Conservation (phyloP, 1,140 invertebrate species). For the Drosophila bocki region DNA sequence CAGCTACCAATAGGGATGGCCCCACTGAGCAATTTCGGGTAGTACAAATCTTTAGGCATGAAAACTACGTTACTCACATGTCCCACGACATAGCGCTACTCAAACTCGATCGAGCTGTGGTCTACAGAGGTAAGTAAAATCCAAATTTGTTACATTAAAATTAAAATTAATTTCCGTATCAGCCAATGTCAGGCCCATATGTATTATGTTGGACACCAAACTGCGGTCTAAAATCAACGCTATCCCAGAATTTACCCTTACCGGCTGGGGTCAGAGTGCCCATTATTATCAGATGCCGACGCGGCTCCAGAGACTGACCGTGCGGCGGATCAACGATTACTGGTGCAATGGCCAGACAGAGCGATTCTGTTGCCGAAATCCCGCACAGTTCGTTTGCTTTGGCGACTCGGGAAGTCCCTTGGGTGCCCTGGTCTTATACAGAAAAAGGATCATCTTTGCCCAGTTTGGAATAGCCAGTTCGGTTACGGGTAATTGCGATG, state of each 20-base stretch:
- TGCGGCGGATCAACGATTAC: not conserved
- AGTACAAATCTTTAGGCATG: not conserved
- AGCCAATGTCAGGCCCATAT: slow-evolving; percentile 3
- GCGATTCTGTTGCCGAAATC: slow-evolving; percentile 3
- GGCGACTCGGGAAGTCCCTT: slow-evolving; percentile 16
- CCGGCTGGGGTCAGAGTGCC: slow-evolving; percentile 14
- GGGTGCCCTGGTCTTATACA: not conserved
- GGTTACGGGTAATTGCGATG: slow-evolving; percentile 4
- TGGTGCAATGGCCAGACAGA: not conserved
- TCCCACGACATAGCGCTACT: slow-evolving; percentile 16
- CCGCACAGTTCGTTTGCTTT: not conserved
- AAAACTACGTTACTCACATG: slow-evolving; percentile 1
- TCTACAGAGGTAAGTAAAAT: not conserved
- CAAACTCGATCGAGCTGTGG: not conserved
- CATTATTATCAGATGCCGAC: not conserved
- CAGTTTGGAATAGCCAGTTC: slow-evolving; percentile 10
- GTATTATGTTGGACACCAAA: not conserved
- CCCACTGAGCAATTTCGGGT: not conserved
- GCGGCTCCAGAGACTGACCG: not conserved
- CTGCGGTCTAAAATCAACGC: not conserved
- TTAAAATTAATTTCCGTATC: not conserved
- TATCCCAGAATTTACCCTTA: not conserved
- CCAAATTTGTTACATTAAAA: not conserved
- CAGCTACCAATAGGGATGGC: slow-evolving; percentile 6
- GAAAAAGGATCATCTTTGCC: not conserved